phyloP scores from a whole-genome alignment of 2,888 invertebrate species.

The Melieria omissa region DNA sequence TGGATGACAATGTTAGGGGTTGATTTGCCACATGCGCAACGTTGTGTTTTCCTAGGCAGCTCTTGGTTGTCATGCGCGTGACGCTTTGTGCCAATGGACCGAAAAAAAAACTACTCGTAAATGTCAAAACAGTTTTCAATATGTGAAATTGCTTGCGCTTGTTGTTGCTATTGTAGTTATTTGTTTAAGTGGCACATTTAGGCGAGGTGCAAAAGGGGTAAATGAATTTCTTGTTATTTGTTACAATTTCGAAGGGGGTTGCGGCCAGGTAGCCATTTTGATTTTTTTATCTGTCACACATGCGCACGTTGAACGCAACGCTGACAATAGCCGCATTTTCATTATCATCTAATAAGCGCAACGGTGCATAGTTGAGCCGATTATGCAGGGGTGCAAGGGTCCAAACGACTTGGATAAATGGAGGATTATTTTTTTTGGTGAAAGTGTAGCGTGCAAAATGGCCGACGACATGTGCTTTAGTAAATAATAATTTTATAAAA shows the following conservation, averaged over 20 bases:
- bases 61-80: too few relatives aligned
- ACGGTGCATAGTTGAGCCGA: slow-evolving; percentile 49
- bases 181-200: background rate
- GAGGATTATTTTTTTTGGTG: too few relatives aligned
- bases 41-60: too few relatives aligned
- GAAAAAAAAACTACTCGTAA: slow-evolving; percentile 48
- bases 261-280: slow-evolving; percentile 60
- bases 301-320: background rate
- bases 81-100: too few relatives aligned
- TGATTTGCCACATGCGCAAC: too few relatives aligned
- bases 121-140: slow-evolving; percentile 58
- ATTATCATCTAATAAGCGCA: slow-evolving; percentile 44
- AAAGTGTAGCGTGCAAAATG: too few relatives aligned
- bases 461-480: too few relatives aligned
- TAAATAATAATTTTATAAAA: too few relatives aligned
- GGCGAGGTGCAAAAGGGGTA: slow-evolving; percentile 51
- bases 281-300: background rate
- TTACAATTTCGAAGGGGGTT: slow-evolving; percentile 30
- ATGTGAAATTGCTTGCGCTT: slow-evolving; percentile 32
- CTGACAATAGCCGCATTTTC: slow-evolving; percentile 13
- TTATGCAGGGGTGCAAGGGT: slow-evolving; percentile 22
- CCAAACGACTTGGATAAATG: too few relatives aligned
- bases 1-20: too few relatives aligned
- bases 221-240: background rate
- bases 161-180: slow-evolving; percentile 40